Base-by-base conservation (phyloP, 2,888 invertebrate species). In the Oasisia sp. region DNA sequence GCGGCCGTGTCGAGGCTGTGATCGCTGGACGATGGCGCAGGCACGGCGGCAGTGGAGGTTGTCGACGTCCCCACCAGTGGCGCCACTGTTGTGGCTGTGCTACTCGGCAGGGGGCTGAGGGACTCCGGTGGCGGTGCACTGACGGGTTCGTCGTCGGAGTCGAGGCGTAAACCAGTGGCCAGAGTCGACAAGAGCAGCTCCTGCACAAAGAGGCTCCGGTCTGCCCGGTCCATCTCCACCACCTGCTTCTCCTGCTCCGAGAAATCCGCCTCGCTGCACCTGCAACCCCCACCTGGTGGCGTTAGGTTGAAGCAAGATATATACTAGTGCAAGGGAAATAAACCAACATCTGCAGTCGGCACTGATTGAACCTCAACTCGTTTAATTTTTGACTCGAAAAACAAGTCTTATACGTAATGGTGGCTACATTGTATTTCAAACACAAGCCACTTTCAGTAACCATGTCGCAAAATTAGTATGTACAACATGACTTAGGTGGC, bases 201-300 rank as follows among this genome's bases (percentile, higher is more conserved):
- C 96, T 98, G 97, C 93, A 98, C 97, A 96, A 97, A 98, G 95
- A 97, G 97, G 95, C 97, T 97, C 93, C 97, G 97, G 96, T 97
- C 97, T 93, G 97, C 97, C 93, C 97, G 97, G 94, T 97, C 93
- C 89, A 91, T 92, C 91, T 94, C 94, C 27, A 89, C 32, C 19
- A 90, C 91, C 91, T 94, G 94, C 74, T 92, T 93, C 91, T 95
- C 95, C 19, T 92, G 90, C 92, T 95, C 95, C 58, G 93, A 93
- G 92, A 94, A 93, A 44, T 94, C 94, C 93, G 94, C 92, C 92
- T 95, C 95, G 91, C 94, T 93, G 92, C 94, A 95, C 93, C 95
- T 96, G 94, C 11, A 93, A 44, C 19, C 74, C 5, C 74, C 14
- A 9, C 74, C 27, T 74, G 27, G 74, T 74, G 74, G 74, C 14